These are phyloP conservation scores for Halocynthia roretzi DNA, from an alignment of 23 tunicate genomes.

Conservation along the genomic window DNA sequence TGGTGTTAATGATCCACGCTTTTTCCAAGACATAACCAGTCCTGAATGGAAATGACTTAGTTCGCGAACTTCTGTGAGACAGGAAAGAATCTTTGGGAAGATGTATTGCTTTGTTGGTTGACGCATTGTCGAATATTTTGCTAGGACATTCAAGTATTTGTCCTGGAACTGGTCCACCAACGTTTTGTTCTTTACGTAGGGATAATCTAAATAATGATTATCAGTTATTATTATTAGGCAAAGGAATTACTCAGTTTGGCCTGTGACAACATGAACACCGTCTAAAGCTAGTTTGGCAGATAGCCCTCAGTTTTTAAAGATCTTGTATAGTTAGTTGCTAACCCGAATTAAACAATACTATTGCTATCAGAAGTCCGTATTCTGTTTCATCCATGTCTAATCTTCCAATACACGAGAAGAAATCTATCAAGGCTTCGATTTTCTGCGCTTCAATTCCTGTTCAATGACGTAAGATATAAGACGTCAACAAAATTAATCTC, in stretches of 20 bases:
- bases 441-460: constrained; percentile 51
- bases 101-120: constrained; percentile 40
- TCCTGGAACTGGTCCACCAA: constrained; percentile 50
- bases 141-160: constrained; percentile 31
- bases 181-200: constrained; percentile 28
- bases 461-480: background rate
- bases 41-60: constrained; percentile 49
- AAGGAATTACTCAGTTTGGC: background rate
- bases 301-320: background rate
- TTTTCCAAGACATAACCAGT: constrained; percentile 46
- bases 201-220: constrained; percentile 33
- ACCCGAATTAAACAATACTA: constrained; percentile 86
- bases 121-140: constrained; percentile 41
- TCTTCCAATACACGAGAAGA: constrained; percentile 30
- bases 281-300: background rate
- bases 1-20: constrained; percentile 48
- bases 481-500: background rate
- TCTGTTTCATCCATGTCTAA: constrained; percentile 61
- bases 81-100: constrained; percentile 49
- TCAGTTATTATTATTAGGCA: background rate
- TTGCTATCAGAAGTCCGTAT: constrained; percentile 70
- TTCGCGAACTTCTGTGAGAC: constrained; percentile 49
- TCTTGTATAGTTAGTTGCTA: background rate
- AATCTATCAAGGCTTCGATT: constrained; percentile 36
- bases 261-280: background rate